Evolutionary conservation across 1,140 invertebrate species (phyloP).

Genomic region (Drosophila nigromelanica): DNA sequence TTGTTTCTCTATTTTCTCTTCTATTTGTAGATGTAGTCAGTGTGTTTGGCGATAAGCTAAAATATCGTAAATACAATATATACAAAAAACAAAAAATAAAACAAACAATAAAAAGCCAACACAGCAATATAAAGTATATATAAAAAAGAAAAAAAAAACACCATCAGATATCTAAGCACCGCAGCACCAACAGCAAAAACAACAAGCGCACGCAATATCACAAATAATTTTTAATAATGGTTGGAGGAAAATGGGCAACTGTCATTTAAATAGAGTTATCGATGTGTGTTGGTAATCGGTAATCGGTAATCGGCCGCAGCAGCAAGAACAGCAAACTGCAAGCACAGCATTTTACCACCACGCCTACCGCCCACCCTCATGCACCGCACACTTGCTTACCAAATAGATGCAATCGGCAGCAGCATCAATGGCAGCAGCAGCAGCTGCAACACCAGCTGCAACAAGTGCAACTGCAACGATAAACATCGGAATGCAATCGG

Average conservation of each 20-base stretch:
- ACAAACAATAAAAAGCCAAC: conserved; percentile 31
- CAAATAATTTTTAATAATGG: conserved; percentile 10
- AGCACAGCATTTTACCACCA: conserved; percentile 9
- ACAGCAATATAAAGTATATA: conserved; percentile 50
- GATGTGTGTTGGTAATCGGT: conserved; percentile 21
- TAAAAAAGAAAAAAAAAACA: conserved; percentile 30
- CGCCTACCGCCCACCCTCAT: conserved; percentile 19
- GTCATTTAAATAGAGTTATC: conserved; percentile 26
- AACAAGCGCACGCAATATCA: conserved; percentile 38
- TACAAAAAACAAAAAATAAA: conserved; percentile 33
- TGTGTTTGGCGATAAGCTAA: conserved; percentile 90
- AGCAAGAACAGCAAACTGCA: conserved; percentile 10
- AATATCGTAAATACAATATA: conserved; percentile 64
- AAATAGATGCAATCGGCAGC: conserved; percentile 55
- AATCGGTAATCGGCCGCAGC: conserved; percentile 11
- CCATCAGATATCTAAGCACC: conserved; percentile 74
- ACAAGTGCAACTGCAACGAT: conserved; percentile 22
- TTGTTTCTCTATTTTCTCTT: conserved; percentile 84
- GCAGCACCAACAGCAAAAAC: conserved; percentile 67
- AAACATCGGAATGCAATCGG: conserved; percentile 50
- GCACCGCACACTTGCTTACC: conserved; percentile 34
- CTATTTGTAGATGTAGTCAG: conserved; percentile 91
- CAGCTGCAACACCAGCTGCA: conserved; percentile 38
- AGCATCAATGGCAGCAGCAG: conserved; percentile 25
- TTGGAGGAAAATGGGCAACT: conserved; percentile 15